Evolutionary conservation across 2,797 vertebrate genomes (phyloP), one percentile per base, ranked within the genome.

Genomic region (Lycodopsis pacificus): DNA sequence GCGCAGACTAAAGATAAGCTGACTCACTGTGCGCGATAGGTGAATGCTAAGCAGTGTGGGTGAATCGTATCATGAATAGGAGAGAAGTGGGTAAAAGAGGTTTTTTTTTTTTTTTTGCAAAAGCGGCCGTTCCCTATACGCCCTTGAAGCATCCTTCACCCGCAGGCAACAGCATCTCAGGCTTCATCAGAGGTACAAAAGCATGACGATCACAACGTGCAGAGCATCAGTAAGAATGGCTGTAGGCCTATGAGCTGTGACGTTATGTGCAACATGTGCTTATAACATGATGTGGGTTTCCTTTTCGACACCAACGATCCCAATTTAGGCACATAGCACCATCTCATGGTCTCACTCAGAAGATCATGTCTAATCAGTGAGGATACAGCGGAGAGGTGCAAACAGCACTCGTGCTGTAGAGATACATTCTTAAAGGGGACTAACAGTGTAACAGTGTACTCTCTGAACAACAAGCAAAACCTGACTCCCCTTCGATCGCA

Each of bases 291-390:
- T 69, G 42, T 40, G 40, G 32, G 61, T 77, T 72, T 27, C 38
- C 54, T 77, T 40, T 76, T 64, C 61, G 22, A 15, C 1, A 53
- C 25, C 20, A 58, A 77, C 62, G 19, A 40, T 61, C 59, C 20
- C 84, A 85, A 15, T 87, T 88, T 75, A 82, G 90, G 77, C 56
- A 77, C 82, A 95, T 38, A 95, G 95, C 95, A 89, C 95, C 95
- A 94, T 92, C 95, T 95, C 64, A 92, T 95, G 95, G 94, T 66
- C 68, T 85, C 71, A 79, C 38, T 67, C 66, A 84, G 92, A 87
- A 92, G 86, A 88, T 90, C 86, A 88, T 71, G 65, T 71, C 32
- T 63, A 56, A 76, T 77, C 51, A 66, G 7, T 19, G 19, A 64
- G 25, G 54, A 48, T 0, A 34, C 5, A 51, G 48, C n/a, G 4